Base-by-base conservation (phyloP, 2,888 invertebrate genomes). In the Drepanosiphum platanoidis region DNA sequence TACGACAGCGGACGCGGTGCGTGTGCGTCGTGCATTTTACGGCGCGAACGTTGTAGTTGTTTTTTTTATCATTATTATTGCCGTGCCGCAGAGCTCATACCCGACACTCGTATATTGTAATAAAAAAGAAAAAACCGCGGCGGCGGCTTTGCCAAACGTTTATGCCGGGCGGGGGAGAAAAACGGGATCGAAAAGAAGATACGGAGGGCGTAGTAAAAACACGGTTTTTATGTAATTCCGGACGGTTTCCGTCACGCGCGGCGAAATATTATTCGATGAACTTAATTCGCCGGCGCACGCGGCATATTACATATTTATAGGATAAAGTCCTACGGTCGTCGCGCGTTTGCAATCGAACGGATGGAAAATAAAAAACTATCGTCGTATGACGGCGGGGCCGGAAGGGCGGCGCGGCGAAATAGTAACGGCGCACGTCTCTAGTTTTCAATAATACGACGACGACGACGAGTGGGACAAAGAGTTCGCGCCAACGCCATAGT, bases 41-140 rank as follows among this genome's bases (percentile, higher is more conserved):
- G 72, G 39, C 42, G 1, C 42, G 22, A 42, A 72, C 30, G 42
- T 30, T 27, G 30, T 72, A 39, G 42, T 72, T 72, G 72, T 30
- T 72, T 72, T 30, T 72, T 72, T 27, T 39, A 42, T 42, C 30
- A 42, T 72, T 72, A 42, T 72, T 70, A 36, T 70, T 71, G 39
- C 39, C 7, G 13, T 27, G 30, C 42, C 42, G 3, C 18, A 30
- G 30, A n/a, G n/a, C n/a, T n/a, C n/a, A n/a, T n/a, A n/a, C n/a
- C n/a, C 30, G 27, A 30, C 30, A 22, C 42, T 72, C 39, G 42
- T 18, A 46, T 18, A 46, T 72, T 42, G 30, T 42, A 42, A 72
- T 42, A 30, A 72, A 39, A 39, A 71, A 71, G n/a, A 68, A 71
- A 71, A 72, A 72, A 42, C 39, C 42, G 72, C 72, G 42, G 27